Conservation (phyloP, 2,888 invertebrate species). For the Elegia similella region DNA sequence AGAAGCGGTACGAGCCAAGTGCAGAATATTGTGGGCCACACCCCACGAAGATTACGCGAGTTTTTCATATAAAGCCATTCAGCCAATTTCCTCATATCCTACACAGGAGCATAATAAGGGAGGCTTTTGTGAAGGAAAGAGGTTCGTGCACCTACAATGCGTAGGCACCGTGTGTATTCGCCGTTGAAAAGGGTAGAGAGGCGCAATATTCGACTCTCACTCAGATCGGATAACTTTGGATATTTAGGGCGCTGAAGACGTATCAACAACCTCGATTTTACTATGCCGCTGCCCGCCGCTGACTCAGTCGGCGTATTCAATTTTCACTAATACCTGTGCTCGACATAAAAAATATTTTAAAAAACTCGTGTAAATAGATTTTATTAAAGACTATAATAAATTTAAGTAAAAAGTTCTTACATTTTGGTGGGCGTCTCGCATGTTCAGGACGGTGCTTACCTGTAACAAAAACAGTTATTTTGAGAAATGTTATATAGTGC, state of each 20-base stretch:
- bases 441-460: slow-evolving; percentile 33
- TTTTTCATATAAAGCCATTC: slow-evolving; percentile 80
- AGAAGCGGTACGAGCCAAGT: slow-evolving; percentile 56
- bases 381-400: not conserved
- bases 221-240: slow-evolving; percentile 56
- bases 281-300: slow-evolving; percentile 42
- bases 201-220: slow-evolving; percentile 59
- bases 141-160: slow-evolving; percentile 73
- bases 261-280: slow-evolving; percentile 56
- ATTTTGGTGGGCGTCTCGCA: slow-evolving; percentile 18
- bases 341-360: slow-evolving; percentile 9
- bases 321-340: slow-evolving; percentile 43
- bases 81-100: slow-evolving; percentile 80
- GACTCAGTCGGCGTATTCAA: slow-evolving; percentile 48
- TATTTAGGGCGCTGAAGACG: slow-evolving; percentile 57
- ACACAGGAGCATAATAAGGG: slow-evolving; percentile 76
- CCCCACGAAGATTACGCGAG: slow-evolving; percentile 72
- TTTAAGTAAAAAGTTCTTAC: slow-evolving; percentile 14
- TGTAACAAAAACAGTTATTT: slow-evolving; percentile 32
- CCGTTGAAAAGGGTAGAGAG: slow-evolving; percentile 55
- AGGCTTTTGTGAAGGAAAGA: slow-evolving; percentile 75
- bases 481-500: not conserved
- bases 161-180: slow-evolving; percentile 58
- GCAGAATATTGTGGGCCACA: slow-evolving; percentile 69
- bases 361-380: not conserved